These are phyloP conservation scores for Pomatostomus ruficeps DNA, from an alignment of 2,113 vertebrate species.

Conservation along the genomic window DNA sequence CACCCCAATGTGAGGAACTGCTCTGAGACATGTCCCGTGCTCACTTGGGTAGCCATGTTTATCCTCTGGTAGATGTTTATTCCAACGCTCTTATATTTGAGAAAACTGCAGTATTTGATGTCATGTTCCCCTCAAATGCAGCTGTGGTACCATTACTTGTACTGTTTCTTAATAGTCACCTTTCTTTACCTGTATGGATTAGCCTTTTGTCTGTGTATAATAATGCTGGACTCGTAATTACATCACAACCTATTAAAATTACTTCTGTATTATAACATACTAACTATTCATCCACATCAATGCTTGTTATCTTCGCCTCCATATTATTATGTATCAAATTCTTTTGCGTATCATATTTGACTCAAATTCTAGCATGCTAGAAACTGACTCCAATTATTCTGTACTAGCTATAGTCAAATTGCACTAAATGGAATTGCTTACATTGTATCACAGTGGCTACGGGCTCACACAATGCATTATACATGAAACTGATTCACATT, in stretches of 20 bases:
- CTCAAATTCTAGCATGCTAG: slow-evolving; percentile 50
- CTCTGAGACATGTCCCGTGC: neutral
- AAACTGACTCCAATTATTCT: slow-evolving; percentile 62
- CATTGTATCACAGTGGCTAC: slow-evolving; percentile 46
- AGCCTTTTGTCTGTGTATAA: neutral
- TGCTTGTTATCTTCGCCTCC: slow-evolving; percentile 8
- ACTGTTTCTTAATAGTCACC: neutral
- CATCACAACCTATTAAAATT: slow-evolving; percentile 1
- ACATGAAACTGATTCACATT: slow-evolving; percentile 64
- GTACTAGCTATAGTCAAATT: slow-evolving; percentile 58
- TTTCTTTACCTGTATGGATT: neutral
- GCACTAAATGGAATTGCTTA: slow-evolving; percentile 61
- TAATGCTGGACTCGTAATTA: slow-evolving; percentile 5
- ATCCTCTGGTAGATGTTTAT: neutral
- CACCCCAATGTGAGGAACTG: neutral
- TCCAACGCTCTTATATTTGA: neutral
- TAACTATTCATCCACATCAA: slow-evolving; percentile 37
- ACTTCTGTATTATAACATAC: neutral
- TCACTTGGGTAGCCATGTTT: neutral
- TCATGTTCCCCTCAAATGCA: neutral
- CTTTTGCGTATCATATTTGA: slow-evolving; percentile 25
- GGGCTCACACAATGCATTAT: slow-evolving; percentile 56
- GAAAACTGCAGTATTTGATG: neutral
- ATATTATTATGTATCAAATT: slow-evolving; percentile 26
- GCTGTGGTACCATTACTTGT: neutral